A percentile compares a stretch with the other conserved stretches of the same genome.
phyloP scores from a whole-genome alignment of 2,113 vertebrate species.

The Oryctolagus cuniculus region mOryCun1.1 NC_091441.1:30232501-30233000 shows the following conservation, averaged over 20 bases:
- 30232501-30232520: not conserved
- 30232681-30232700: not conserved
- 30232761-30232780: not conserved
- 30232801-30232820: not conserved
- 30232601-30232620: not conserved
- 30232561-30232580: not conserved
- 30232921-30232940: too few relatives aligned
- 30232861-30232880: too few relatives aligned
- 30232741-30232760: not conserved
- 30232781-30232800: not conserved
- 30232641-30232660: not conserved
- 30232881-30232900: too few relatives aligned
- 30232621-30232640: not conserved
- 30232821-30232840: too few relatives aligned
- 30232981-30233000: too few relatives aligned
- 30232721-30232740: not conserved
- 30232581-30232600: not conserved
- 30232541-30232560: not conserved
- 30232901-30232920: too few relatives aligned
- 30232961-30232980: too few relatives aligned
- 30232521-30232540: not conserved
- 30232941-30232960: too few relatives aligned
- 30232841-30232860: too few relatives aligned
- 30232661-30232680: not conserved
- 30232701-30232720: not conserved